Conservation (phyloP, 2,797 vertebrate species). For the Macropodus opercularis region DNA sequence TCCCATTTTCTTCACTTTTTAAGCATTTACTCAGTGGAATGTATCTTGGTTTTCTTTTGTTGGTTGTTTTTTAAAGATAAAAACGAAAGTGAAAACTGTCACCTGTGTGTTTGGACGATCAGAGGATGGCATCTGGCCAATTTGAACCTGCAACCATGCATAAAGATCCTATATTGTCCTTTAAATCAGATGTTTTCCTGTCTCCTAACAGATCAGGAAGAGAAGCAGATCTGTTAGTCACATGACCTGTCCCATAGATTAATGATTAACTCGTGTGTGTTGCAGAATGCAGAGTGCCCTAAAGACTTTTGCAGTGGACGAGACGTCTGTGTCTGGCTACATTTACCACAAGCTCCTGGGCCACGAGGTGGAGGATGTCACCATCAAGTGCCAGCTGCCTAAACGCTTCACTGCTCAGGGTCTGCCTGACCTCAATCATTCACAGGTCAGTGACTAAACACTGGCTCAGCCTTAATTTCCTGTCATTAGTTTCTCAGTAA, state of each 20-base stretch:
- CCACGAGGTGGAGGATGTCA: constrained; percentile 97
- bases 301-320: constrained; percentile 97
- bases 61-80: too few species aligned
- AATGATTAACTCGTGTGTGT: background rate
- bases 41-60: too few species aligned
- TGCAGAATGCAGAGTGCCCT: constrained; percentile 97
- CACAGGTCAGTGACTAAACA: constrained; percentile 84
- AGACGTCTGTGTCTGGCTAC: constrained; percentile 98
- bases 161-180: too few species aligned
- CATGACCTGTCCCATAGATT: background rate
- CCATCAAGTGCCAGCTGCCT: constrained; percentile 99
- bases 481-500: background rate
- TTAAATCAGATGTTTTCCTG: too few species aligned
- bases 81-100: too few species aligned
- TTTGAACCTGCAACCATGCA: too few species aligned
- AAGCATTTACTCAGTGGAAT: too few species aligned
- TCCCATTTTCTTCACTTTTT: too few species aligned
- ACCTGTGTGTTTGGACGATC: too few species aligned
- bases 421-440: constrained; percentile 98
- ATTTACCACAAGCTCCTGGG: constrained; percentile 98
- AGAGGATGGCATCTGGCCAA: too few species aligned
- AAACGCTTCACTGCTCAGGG: constrained; percentile 98
- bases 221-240: too few species aligned
- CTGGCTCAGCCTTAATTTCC: background rate
- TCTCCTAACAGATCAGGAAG: too few species aligned